Percentiles rank a stretch among this genome's conserved stretches.
phyloP scores from a whole-genome alignment of 2,113 vertebrate species.

The Redunca redunca region DNA sequence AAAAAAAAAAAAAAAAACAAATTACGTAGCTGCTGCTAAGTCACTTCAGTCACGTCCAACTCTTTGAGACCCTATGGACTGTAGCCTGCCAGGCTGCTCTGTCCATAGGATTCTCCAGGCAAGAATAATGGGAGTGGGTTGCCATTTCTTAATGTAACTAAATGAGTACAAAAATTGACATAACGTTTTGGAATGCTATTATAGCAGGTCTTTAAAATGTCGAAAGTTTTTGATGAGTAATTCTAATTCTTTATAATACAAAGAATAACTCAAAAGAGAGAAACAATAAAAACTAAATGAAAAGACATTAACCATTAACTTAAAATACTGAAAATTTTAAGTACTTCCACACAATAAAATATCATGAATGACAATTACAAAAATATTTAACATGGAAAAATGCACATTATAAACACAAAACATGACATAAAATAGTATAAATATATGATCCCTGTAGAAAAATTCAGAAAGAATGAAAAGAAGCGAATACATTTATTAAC shows the following conservation, averaged over 20 bases:
- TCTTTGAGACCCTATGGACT: background rate
- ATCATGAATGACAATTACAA: conserved; percentile 34
- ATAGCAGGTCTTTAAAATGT: background rate
- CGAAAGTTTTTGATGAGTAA: conserved; percentile 32
- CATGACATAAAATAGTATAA: background rate
- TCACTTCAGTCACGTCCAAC: background rate
- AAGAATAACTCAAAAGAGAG: background rate
- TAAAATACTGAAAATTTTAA: background rate
- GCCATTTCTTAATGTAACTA: background rate
- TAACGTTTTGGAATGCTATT: background rate
- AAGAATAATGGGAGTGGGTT: background rate
- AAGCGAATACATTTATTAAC: background rate
- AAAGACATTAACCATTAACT: conserved; percentile 11
- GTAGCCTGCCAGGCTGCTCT: background rate
- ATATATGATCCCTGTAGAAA: background rate
- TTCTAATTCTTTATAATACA: background rate
- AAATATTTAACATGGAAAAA: conserved; percentile 12
- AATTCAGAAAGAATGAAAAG: conserved; percentile 6
- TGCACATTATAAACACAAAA: conserved; percentile 15
- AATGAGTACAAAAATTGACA: background rate
- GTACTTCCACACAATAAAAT: conserved; percentile 25
- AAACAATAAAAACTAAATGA: conserved; percentile 13
- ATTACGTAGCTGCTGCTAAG: background rate
- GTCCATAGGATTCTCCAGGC: background rate
- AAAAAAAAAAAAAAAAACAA: background rate